Percentiles rank a stretch among this genome's conserved stretches.
Conservation (phyloP, 2,888 invertebrate species). For the Cataglyphis cursor region DNA sequence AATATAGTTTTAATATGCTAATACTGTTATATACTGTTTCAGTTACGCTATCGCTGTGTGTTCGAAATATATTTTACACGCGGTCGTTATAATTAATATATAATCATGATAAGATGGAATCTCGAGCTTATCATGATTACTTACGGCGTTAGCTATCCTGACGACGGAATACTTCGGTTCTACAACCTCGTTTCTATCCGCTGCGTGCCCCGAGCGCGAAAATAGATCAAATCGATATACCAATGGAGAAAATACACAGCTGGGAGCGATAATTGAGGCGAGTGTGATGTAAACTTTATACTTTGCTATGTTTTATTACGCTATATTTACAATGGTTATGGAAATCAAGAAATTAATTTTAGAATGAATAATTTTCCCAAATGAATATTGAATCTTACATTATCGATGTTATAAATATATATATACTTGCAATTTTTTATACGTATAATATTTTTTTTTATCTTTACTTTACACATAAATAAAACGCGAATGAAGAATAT, state of each 20-base stretch:
- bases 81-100: slow-evolving; percentile 8
- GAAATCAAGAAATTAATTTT: neutral
- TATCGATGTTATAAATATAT: neutral
- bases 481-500: neutral
- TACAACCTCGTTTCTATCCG: slow-evolving; percentile 49
- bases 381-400: neutral
- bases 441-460: neutral
- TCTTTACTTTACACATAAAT: neutral
- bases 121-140: slow-evolving; percentile 7
- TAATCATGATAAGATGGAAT: neutral
- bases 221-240: slow-evolving; percentile 56
- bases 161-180: slow-evolving; percentile 39
- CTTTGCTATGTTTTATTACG: neutral
- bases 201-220: slow-evolving; percentile 44
- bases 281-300: slow-evolving; percentile 6
- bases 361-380: slow-evolving; percentile 7
- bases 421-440: neutral
- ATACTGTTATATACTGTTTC: neutral
- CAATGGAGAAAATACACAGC: slow-evolving; percentile 44
- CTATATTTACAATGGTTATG: neutral
- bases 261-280: slow-evolving; percentile 44
- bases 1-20: slow-evolving; percentile 15
- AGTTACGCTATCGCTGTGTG: neutral
- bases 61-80: neutral
- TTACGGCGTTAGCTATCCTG: neutral